phyloP scores from a whole-genome alignment of 2,888 invertebrate genomes.

The Hipparchia sbordonii region DNA sequence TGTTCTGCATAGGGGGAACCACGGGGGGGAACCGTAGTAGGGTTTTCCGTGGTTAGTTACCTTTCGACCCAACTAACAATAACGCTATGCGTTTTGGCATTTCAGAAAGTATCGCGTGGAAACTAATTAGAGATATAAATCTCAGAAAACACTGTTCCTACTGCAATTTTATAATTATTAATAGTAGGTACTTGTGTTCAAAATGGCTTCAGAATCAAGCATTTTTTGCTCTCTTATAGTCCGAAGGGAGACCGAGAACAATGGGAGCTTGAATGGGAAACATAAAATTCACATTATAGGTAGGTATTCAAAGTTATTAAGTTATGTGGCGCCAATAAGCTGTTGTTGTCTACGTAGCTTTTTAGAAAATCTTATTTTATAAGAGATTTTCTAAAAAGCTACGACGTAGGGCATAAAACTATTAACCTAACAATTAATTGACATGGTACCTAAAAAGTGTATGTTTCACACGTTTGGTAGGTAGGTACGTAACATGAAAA shows the following conservation, averaged over 20 bases:
- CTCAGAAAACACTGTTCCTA: background rate
- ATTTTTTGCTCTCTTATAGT: background rate
- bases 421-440: too few relatives aligned
- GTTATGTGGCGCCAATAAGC: background rate
- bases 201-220: conserved; percentile 8
- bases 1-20: too few relatives aligned
- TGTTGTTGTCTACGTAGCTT: background rate
- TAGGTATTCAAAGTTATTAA: background rate
- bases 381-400: too few relatives aligned
- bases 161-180: too few relatives aligned
- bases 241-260: conserved; percentile 24
- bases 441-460: too few relatives aligned
- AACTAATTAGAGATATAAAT: background rate
- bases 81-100: too few relatives aligned
- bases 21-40: too few relatives aligned
- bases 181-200: background rate
- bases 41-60: too few relatives aligned
- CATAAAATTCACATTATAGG: conserved; percentile 10
- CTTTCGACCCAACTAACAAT: too few relatives aligned
- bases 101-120: background rate
- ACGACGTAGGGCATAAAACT: background rate
- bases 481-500: too few relatives aligned
- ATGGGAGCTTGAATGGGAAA: conserved; percentile 28
- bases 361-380: too few relatives aligned
- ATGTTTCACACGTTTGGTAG: too few relatives aligned